Base-by-base conservation (phyloP, 2,113 vertebrate species). In the Terrapene triunguis region DNA sequence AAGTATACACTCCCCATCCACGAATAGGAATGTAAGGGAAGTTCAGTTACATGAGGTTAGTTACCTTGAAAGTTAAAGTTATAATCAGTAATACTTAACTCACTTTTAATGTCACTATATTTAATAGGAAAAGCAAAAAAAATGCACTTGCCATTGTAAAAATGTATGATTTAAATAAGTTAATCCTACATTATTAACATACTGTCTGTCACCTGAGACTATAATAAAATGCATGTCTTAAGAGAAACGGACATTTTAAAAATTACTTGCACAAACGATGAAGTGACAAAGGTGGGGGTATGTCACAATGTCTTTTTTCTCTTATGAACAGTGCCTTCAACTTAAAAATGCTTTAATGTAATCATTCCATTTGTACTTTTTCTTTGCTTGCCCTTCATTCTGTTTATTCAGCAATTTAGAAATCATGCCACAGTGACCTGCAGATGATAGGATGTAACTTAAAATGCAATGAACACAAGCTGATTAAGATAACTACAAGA, bases 371-470 rank as follows among this genome's bases (percentile, higher is more conserved):
- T 53, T 24, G 69, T 50, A 84, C 47, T 74, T 53, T 78, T 35
- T 82, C 59, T 51, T 44, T 17, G 79, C 95, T 86, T 12, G 24
- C 29, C 89, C 84, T 92, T 19, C n/a, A 22, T 85, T 82, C 85
- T 84, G 94, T 80, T 80, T 81, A 76, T 35, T 88, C 94, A 95
- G 97, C 92, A 92, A 92, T 57, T 25, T 9, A 22, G 76, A 85
- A 53, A 81, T 62, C 10, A 2, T 5, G 84, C 76, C 85, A 38
- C 80, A 32, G 80, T 35, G 80, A 44, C 82, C 74, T 6, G 65
- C 44, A 9, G 84, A n/a, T 59, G 5, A 85, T 50, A 16, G 19
- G 65, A 81, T 14, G 35, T 10, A 21, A 76, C 72, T 90, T 76
- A 55, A 84, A 85, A 72, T 88, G 55, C 86, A 54, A 35, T 87